Evolutionary conservation across 2,797 vertebrate species (phyloP).

Genomic region (Thamnophis elegans): DNA sequence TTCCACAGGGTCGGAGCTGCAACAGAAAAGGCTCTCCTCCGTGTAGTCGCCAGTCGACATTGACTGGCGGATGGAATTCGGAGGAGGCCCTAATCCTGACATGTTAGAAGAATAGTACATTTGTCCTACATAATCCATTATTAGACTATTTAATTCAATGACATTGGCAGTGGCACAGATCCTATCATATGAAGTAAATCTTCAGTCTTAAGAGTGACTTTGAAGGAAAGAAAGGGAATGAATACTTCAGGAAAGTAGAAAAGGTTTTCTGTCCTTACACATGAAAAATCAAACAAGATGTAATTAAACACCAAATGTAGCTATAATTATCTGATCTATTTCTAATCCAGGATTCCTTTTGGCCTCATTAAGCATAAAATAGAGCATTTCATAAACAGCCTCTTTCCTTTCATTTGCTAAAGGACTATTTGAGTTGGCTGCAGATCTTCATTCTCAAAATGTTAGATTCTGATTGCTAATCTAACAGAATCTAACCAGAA

Average conservation of each 20-base stretch:
- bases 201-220: slow-evolving; percentile 48
- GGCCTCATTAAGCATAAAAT: slow-evolving; percentile 8
- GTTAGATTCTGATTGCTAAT: not conserved
- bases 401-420: slow-evolving; percentile 51
- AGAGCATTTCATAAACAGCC: slow-evolving; percentile 19
- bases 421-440: slow-evolving; percentile 43
- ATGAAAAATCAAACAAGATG: slow-evolving; percentile 44
- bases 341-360: slow-evolving; percentile 44
- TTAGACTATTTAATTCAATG: slow-evolving; percentile 41
- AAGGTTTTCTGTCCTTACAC: slow-evolving; percentile 39
- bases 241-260: slow-evolving; percentile 6
- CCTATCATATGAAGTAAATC: slow-evolving; percentile 48
- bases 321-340: slow-evolving; percentile 44
- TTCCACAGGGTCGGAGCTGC: too few species aligned
- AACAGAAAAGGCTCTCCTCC: too few species aligned
- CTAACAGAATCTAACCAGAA: slow-evolving; percentile 22
- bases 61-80: too few species aligned
- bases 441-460: slow-evolving; percentile 28
- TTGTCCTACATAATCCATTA: slow-evolving; percentile 17
- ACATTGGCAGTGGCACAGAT: slow-evolving; percentile 1
- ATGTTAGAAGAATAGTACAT: slow-evolving; percentile 19
- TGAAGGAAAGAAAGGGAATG: slow-evolving; percentile 39
- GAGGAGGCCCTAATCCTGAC: slow-evolving; percentile 24
- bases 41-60: too few species aligned
- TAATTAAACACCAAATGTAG: slow-evolving; percentile 39